Evolutionary conservation across 2,113 vertebrate species (phyloP).

Genomic region (Paratilapia polleni): DNA sequence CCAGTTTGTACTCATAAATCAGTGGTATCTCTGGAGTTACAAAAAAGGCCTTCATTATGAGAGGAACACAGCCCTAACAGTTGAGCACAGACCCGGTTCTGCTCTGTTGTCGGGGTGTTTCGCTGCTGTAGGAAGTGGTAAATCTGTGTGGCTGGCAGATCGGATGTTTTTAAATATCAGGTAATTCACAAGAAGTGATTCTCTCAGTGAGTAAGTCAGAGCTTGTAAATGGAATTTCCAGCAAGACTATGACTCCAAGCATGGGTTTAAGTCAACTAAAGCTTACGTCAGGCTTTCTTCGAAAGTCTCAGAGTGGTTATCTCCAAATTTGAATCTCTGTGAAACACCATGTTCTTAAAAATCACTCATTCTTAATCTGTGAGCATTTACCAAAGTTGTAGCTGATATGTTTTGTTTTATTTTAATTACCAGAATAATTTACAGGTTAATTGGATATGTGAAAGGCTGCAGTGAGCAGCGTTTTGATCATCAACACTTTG

Average conservation of each 20-base stretch:
- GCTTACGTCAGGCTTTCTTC: not conserved
- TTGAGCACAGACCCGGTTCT: not conserved
- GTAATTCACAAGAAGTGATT: not conserved
- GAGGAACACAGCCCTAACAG: not conserved
- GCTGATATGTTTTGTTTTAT: not conserved
- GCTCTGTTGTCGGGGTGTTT: not conserved
- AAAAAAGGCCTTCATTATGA: not conserved
- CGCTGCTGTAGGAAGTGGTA: not conserved
- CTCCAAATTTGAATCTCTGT: too few species aligned
- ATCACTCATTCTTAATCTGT: not conserved
- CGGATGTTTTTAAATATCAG: not conserved
- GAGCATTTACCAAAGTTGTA: not conserved
- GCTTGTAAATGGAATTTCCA: not conserved
- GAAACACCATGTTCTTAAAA: not conserved
- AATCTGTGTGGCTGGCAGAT: not conserved
- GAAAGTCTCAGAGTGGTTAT: not conserved
- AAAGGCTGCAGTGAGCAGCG: not conserved
- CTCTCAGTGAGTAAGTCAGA: not conserved
- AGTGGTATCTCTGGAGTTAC: not conserved
- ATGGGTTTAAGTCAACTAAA: not conserved
- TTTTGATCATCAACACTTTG: too few species aligned
- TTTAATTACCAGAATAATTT: not conserved
- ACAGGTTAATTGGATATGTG: not conserved
- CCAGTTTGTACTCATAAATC: not conserved
- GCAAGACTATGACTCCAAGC: not conserved